Evolutionary conservation across 2,113 vertebrate genomes (phyloP).

Genomic region (Mustelus asterias): DNA sequence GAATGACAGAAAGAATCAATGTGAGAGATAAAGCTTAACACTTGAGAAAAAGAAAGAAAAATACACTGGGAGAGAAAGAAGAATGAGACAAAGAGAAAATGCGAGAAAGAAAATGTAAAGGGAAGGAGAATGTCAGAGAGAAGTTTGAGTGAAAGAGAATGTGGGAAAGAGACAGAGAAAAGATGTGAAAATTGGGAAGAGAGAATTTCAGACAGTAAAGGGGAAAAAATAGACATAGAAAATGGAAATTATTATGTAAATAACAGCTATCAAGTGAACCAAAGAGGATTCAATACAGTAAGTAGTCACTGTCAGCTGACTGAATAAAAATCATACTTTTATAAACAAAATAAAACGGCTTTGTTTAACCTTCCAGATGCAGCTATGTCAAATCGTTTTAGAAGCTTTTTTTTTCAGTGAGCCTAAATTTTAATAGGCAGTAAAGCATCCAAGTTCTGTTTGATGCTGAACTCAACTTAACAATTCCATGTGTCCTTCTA

Average conservation of each 20-base stretch:
- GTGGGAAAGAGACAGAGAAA: neutral
- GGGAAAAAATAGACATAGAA: neutral
- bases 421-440: conserved; percentile 36
- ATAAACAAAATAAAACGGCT: neutral
- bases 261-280: neutral
- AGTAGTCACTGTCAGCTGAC: neutral
- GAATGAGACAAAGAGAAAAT: neutral
- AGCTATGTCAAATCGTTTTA: conserved; percentile 28
- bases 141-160: neutral
- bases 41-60: neutral
- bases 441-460: conserved; percentile 25
- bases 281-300: neutral
- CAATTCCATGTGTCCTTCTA: conserved; percentile 35
- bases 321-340: conserved; percentile 31
- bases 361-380: conserved; percentile 35
- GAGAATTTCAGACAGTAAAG: neutral
- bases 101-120: neutral
- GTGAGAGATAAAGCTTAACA: neutral
- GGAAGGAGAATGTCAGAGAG: neutral
- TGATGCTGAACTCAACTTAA: conserved; percentile 31
- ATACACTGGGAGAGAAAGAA: neutral
- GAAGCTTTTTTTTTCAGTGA: neutral
- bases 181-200: neutral
- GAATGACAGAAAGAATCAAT: neutral
- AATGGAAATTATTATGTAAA: conserved; percentile 5